Percentiles rank a stretch among this genome's conserved stretches.
Conservation (phyloP, 30 jellyfish, hydroid and myxozoan genomes). For the Mastigias papua region DNA sequence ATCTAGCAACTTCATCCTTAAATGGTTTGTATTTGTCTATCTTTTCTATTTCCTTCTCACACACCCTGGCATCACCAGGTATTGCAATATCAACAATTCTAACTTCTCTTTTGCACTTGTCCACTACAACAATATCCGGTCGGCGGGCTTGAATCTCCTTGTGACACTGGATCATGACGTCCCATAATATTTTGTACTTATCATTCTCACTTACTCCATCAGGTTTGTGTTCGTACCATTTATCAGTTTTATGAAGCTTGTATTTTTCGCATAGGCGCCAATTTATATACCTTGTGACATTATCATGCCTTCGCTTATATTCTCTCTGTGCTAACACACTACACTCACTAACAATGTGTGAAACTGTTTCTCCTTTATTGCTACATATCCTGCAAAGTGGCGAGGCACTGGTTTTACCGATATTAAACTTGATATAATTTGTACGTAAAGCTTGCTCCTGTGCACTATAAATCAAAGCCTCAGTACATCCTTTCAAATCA, state of each 20-base stretch:
- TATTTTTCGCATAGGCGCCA: constrained; percentile 9
- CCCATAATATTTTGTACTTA: constrained; percentile 3
- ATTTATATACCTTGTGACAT: background rate
- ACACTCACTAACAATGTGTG: constrained; percentile 9
- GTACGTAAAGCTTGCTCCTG: too few relatives aligned
- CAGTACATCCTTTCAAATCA: constrained; percentile 4
- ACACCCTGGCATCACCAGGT: constrained; percentile 17
- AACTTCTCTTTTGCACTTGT: constrained; percentile 4
- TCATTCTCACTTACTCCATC: constrained; percentile 24
- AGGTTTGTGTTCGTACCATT: constrained; percentile 28
- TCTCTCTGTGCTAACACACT: constrained; percentile 9
- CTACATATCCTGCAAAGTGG: background rate
- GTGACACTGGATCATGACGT: background rate
- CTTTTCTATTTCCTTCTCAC: constrained; percentile 16
- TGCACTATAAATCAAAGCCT: too few relatives aligned
- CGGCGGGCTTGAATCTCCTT: background rate
- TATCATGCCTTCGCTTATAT: constrained; percentile 10
- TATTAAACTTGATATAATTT: background rate
- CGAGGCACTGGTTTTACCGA: background rate
- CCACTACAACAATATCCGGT: constrained; percentile 9
- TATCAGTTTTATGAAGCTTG: background rate
- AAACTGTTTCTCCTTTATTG: constrained; percentile 1
- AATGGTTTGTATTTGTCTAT: background rate
- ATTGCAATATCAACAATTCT: constrained; percentile 13
- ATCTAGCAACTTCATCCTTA: constrained; percentile 2